A percentile compares a stretch with the other conserved stretches of the same genome.
Conservation (phyloP, 2,113 vertebrate genomes). For the Pedetes capensis region DNA sequence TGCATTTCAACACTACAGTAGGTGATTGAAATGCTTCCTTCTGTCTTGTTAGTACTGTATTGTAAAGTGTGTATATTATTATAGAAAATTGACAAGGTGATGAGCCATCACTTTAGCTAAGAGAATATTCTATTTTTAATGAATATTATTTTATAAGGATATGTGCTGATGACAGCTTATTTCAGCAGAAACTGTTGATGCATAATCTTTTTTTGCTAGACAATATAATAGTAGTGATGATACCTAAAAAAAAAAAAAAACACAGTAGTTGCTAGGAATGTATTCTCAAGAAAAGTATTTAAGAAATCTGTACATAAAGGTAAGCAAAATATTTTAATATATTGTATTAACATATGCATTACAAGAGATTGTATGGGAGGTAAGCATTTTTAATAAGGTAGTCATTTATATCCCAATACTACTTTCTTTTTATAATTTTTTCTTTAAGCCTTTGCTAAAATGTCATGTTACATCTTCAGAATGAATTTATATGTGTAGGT, state of each 20-base stretch:
- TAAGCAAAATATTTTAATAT: conserved; percentile 12
- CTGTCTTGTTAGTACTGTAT: conserved; percentile 57
- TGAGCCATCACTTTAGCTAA: conserved; percentile 68
- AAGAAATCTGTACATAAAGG: not conserved
- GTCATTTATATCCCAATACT: not conserved
- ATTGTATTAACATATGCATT: not conserved
- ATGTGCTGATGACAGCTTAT: conserved; percentile 65
- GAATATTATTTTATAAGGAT: conserved; percentile 70
- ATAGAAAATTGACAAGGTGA: conserved; percentile 55
- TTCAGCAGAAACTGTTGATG: conserved; percentile 54
- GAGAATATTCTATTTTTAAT: conserved; percentile 65
- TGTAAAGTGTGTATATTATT: conserved; percentile 61
- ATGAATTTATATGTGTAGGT: not conserved
- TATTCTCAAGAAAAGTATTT: conserved; percentile 7
- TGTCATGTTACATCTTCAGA: not conserved
- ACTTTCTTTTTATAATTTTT: conserved; percentile 31
- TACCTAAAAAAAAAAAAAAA: conserved; percentile 9
- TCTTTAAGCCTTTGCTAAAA: not conserved
- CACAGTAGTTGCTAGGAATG: not conserved
- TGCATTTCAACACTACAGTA: conserved; percentile 30
- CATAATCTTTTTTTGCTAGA: conserved; percentile 63
- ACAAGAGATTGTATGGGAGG: not conserved
- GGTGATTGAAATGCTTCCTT: conserved; percentile 24
- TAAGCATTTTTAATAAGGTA: not conserved
- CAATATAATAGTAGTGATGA: not conserved